These are phyloP conservation scores for Manis javanica DNA, from an alignment of 2,797 vertebrate species.

Conservation along the genomic window DNA sequence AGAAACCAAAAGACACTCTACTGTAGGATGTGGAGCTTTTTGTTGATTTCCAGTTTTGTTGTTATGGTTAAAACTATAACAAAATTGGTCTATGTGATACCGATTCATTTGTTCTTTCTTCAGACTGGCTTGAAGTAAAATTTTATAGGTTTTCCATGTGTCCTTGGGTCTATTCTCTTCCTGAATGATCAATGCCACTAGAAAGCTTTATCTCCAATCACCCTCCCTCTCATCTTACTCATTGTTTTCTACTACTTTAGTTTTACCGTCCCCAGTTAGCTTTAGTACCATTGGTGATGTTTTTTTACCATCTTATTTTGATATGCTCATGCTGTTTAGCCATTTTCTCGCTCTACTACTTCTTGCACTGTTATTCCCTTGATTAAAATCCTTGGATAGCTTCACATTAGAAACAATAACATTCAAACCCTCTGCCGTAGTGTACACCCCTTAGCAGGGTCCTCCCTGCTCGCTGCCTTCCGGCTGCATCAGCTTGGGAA, in stretches of 20 bases:
- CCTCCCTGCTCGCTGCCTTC: not conserved
- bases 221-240: not conserved
- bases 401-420: slow-evolving; percentile 5
- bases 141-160: not conserved
- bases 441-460: not conserved
- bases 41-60: not conserved
- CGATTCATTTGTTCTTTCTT: slow-evolving; percentile 20
- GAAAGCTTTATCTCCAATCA: slow-evolving; percentile 10
- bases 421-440: not conserved
- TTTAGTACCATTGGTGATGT: not conserved
- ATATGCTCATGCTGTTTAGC: not conserved
- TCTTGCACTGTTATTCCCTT: not conserved
- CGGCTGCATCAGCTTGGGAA: not conserved
- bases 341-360: not conserved
- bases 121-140: slow-evolving; percentile 17
- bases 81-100: not conserved
- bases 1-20: slow-evolving; percentile 26
- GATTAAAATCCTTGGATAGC: not conserved
- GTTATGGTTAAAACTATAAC: not conserved
- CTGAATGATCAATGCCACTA: not conserved
- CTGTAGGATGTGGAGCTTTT: not conserved
- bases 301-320: not conserved
- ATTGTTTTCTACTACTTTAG: not conserved
- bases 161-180: not conserved
- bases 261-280: slow-evolving; percentile 7